Percentiles rank a stretch among this genome's conserved stretches.
These are phyloP conservation scores for Steinernema carpocapsae DNA, from an alignment of 2,888 invertebrate genomes.

Conservation along the genomic window DNA sequence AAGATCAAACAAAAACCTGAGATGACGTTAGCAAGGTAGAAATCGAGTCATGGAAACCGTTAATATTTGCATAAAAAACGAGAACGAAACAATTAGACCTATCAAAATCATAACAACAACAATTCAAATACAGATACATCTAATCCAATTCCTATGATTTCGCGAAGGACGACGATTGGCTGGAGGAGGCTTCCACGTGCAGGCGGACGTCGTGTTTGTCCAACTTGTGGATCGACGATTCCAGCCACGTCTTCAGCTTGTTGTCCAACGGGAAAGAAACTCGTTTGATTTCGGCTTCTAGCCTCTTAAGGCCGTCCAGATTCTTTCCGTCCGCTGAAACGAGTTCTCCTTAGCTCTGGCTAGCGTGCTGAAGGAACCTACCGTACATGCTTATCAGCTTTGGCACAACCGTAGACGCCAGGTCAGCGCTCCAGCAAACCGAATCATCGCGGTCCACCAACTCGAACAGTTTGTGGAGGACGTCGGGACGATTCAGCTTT, in stretches of 20 bases:
- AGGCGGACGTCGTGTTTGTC: background rate
- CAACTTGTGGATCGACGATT: constrained; percentile 16
- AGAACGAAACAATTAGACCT: background rate
- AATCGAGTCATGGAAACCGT: background rate
- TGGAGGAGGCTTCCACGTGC: background rate
- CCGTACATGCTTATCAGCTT: constrained; percentile 28
- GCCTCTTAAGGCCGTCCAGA: constrained; percentile 19
- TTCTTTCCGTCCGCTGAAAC: constrained; percentile 20
- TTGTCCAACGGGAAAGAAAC: constrained; percentile 32
- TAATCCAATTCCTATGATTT: background rate
- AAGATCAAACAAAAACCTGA: no score
- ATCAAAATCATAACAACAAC: constrained; percentile 7
- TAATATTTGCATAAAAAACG: background rate
- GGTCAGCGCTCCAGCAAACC: background rate
- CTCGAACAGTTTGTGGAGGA: constrained; percentile 35
- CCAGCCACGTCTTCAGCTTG: constrained; percentile 36
- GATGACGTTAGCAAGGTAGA: no score
- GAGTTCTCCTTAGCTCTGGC: background rate
- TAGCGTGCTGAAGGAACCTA: background rate
- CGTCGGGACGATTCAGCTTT: constrained; percentile 34
- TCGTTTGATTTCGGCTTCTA: constrained; percentile 34
- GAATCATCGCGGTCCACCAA: constrained; percentile 29
- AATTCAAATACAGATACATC: background rate
- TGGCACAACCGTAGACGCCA: background rate
- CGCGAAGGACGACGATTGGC: constrained; percentile 13